Evolutionary conservation across 2,113 vertebrate species (phyloP).

Genomic region (Lepisosteus oculatus): DNA sequence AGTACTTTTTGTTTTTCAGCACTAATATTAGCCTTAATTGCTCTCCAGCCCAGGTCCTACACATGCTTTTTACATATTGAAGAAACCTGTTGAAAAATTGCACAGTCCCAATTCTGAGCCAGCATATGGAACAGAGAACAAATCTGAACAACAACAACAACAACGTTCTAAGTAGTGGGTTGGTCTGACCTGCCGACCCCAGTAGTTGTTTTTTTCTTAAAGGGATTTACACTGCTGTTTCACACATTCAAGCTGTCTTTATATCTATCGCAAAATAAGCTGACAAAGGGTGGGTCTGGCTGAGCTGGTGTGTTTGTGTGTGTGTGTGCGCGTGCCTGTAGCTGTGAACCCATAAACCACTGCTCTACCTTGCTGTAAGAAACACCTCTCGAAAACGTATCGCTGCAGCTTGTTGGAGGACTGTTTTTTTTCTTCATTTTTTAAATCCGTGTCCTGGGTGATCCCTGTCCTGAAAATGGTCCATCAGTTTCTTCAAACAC

Average conservation of each 20-base stretch:
- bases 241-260: constrained; percentile 33
- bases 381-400: constrained; percentile 35
- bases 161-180: constrained; percentile 27
- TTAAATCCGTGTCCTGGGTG: constrained; percentile 12
- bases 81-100: constrained; percentile 64
- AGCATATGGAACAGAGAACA: constrained; percentile 53
- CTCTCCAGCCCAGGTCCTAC: constrained; percentile 64
- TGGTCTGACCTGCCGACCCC: constrained; percentile 49
- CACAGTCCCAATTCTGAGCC: constrained; percentile 74
- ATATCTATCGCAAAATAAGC: constrained; percentile 56
- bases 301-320: constrained; percentile 21
- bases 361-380: constrained; percentile 50
- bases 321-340: constrained; percentile 33
- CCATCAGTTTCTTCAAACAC: constrained; percentile 34
- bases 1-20: constrained; percentile 60
- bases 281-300: constrained; percentile 46
- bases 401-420: constrained; percentile 38
- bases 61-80: constrained; percentile 56
- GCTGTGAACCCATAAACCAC: constrained; percentile 40
- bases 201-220: constrained; percentile 26
- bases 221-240: constrained; percentile 50
- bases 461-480: constrained; percentile 35
- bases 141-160: constrained; percentile 41
- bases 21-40: constrained; percentile 77
- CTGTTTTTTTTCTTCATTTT: constrained; percentile 34